Evolutionary conservation across 2,797 vertebrate genomes (phyloP).

Genomic region (Selene dorsalis): DNA sequence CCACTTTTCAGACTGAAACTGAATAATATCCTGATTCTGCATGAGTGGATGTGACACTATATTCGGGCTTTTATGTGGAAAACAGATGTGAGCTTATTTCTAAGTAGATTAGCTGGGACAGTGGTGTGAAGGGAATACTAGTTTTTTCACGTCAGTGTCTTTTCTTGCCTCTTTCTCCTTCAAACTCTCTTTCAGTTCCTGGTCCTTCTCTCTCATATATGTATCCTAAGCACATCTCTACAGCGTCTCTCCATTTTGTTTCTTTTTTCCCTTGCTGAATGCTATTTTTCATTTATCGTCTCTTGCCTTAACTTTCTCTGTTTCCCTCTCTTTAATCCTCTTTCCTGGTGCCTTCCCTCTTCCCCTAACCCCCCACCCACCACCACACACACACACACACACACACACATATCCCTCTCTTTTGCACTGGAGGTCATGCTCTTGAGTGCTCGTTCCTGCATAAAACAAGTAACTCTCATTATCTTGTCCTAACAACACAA

Average conservation of each 20-base stretch:
- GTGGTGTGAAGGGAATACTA: slow-evolving; percentile 75
- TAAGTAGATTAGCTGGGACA: slow-evolving; percentile 79
- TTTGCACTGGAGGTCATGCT: slow-evolving; percentile 71
- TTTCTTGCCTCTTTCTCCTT: slow-evolving; percentile 48
- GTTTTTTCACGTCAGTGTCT: slow-evolving; percentile 38
- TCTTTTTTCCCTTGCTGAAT: not conserved
- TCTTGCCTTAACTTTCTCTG: slow-evolving; percentile 19
- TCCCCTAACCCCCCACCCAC: not conserved
- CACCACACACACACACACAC: not conserved
- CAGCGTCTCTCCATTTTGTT: slow-evolving; percentile 20
- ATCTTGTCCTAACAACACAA: slow-evolving; percentile 64
- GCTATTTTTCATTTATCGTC: slow-evolving; percentile 23
- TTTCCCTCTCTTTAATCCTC: slow-evolving; percentile 47
- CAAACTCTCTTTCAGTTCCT: slow-evolving; percentile 43
- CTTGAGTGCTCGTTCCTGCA: slow-evolving; percentile 70
- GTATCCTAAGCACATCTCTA: slow-evolving; percentile 24
- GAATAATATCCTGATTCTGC: slow-evolving; percentile 57
- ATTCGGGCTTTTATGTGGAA: slow-evolving; percentile 68
- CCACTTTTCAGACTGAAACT: slow-evolving; percentile 46
- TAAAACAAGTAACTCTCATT: slow-evolving; percentile 72
- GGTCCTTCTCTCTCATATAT: slow-evolving; percentile 5
- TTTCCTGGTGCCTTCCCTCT: slow-evolving; percentile 31
- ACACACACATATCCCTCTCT: slow-evolving; percentile 10
- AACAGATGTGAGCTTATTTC: slow-evolving; percentile 77
- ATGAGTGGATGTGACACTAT: slow-evolving; percentile 62